Evolutionary conservation across 23 tunicate species (phyloP).

Genomic region (Oikopleura albicans): DNA sequence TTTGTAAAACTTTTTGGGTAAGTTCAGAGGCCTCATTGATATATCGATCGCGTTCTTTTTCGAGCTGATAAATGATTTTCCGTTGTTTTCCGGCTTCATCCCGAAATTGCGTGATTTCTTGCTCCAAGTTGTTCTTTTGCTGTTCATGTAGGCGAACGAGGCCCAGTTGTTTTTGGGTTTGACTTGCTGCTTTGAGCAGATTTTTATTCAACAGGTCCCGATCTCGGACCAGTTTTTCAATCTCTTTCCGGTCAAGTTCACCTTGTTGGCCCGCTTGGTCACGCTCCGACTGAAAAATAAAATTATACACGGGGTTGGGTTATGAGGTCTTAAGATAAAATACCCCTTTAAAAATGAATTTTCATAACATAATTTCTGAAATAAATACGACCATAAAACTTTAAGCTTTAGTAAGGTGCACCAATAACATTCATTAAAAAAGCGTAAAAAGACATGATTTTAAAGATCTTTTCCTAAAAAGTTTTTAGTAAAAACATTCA

Average conservation of each 20-base stretch:
- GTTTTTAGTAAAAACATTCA: no score
- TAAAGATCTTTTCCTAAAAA: no score
- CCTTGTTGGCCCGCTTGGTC: slow-evolving; percentile 30
- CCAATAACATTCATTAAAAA: no score
- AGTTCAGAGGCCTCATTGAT: slow-evolving; percentile 90
- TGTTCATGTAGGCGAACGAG: slow-evolving; percentile 80
- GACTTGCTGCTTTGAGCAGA: slow-evolving; percentile 53
- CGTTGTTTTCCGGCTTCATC: slow-evolving; percentile 91
- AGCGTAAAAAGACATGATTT: no score
- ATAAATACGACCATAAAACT: no score
- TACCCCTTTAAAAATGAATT: no score
- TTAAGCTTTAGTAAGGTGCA: no score
- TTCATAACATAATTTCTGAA: no score
- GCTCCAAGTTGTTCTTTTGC: slow-evolving; percentile 69
- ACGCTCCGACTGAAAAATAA: no score
- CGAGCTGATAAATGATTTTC: slow-evolving; percentile 73
- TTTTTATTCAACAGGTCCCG: slow-evolving; percentile 80
- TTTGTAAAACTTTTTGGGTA: slow-evolving; percentile 44
- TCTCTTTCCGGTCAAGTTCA: slow-evolving; percentile 54
- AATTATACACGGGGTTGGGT: no score
- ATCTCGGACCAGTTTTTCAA: slow-evolving; percentile 75
- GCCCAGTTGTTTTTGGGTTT: slow-evolving; percentile 72
- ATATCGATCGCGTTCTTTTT: slow-evolving; percentile 88
- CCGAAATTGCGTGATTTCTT: slow-evolving; percentile 67
- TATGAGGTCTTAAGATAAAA: no score